A percentile compares a stretch with the other conserved stretches of the same genome.
These are phyloP conservation scores for Julus scanicus DNA, from an alignment of 2,888 invertebrate species.

Conservation along the genomic window DNA sequence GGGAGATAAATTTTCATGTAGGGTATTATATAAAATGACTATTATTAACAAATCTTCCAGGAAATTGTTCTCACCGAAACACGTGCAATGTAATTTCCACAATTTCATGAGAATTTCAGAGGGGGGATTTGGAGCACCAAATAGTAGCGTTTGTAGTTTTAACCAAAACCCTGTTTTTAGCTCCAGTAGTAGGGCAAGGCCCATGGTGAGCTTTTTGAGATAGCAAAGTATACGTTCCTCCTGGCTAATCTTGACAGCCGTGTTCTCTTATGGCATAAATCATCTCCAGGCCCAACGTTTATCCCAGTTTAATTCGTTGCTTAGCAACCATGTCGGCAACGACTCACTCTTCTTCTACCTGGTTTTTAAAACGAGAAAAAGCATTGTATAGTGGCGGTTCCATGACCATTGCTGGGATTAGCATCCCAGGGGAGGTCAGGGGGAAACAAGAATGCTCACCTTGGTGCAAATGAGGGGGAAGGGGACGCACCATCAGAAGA, in stretches of 20 bases:
- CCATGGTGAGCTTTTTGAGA: background rate
- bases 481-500: background rate
- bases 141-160: background rate
- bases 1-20: too few species aligned
- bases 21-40: too few species aligned
- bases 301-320: slow-evolving; percentile 12
- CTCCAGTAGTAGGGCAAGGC: background rate
- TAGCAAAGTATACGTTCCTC: background rate
- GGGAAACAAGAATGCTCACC: background rate
- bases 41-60: background rate
- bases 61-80: background rate
- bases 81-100: background rate
- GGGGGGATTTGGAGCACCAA: background rate
- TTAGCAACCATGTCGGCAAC: background rate
- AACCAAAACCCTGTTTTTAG: slow-evolving; percentile 2
- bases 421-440: slow-evolving; percentile 21
- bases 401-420: background rate
- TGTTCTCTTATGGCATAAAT: background rate
- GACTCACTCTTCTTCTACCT: background rate
- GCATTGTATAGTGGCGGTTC: background rate
- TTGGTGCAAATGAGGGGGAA: background rate
- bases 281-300: background rate
- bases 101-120: background rate
- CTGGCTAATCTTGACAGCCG: slow-evolving; percentile 17
- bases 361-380: background rate